Base-by-base conservation (phyloP, 2,888 invertebrate species). In the Griposia aprilina region DNA sequence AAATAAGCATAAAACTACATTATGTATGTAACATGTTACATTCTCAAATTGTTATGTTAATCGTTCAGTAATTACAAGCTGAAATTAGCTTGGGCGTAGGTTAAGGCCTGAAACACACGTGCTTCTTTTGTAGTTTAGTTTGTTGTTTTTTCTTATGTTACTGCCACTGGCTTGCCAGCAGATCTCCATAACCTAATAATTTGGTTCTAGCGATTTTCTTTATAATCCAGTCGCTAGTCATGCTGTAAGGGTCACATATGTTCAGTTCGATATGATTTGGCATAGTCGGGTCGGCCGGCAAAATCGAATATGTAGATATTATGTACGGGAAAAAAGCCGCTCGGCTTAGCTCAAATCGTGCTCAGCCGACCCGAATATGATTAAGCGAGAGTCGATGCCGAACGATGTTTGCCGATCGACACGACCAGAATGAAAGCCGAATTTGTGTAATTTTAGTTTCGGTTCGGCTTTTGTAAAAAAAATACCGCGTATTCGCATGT, bases 41-140 rank as follows among this genome's bases (percentile, higher is more conserved):
- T 71, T 81, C 84, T 81, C 45, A 55, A 77, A 84, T 72, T 41
- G 78, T 52, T 78, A 75, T 70, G 69, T 70, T 78, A 82, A 85
- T 82, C 50, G 68, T 72, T 26, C 26, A 76, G 36, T 84, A 62
- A 66, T 80, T 70, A 69, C 57, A 11, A 63, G n/a, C 11, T 36
- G 59, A 30, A 15, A 74, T 74, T 71, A 74, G 13, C 55, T 50
- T 74, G 45, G 15, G 15, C 20, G n/a, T n/a, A 48, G 15, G 26
- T 15, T 67, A 48, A 63, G 30, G 62, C 59, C 5, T 59, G 68
- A n/a, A 48, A 30, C 26, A 65, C 50, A 59, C 71, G 6, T 41
- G 30, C 20, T 59, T 72, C 52, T 3, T 52, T 26, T 11, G 11
- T 30, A 72, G 23, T 30, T 71, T 30, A 36, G 17, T 30, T 67